Percentiles rank a stretch among this genome's conserved stretches.
Evolutionary conservation across 2,797 vertebrate species (phyloP).

Genomic region (Loriculus beryllinus): DNA sequence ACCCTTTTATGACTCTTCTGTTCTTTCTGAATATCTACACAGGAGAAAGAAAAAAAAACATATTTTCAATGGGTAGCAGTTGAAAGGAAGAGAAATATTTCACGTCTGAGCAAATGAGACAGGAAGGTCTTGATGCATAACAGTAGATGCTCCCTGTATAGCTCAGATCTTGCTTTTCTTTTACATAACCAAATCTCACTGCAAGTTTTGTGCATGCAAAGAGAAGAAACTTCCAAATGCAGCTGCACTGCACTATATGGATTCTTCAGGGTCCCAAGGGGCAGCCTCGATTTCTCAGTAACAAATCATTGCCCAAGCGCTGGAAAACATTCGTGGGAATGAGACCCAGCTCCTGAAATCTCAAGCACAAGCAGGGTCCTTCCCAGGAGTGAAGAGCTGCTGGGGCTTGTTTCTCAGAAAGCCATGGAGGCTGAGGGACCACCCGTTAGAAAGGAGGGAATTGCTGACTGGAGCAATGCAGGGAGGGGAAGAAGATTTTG

Average conservation of each 20-base stretch:
- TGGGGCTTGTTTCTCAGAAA: neutral
- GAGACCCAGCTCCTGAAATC: neutral
- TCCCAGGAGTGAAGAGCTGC: neutral
- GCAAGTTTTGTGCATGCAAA: neutral
- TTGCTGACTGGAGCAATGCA: neutral
- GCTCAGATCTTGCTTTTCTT: conserved; percentile 7
- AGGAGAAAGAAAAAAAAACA: neutral
- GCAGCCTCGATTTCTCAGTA: neutral
- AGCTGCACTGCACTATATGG: neutral
- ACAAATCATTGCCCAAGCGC: neutral
- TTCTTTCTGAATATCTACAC: neutral
- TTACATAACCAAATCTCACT: neutral
- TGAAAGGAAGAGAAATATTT: conserved; percentile 36
- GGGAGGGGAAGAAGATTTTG: neutral
- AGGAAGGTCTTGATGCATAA: neutral
- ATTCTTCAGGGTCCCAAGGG: neutral
- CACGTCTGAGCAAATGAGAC: neutral
- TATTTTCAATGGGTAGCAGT: neutral
- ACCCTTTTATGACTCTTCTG: neutral
- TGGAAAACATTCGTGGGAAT: neutral
- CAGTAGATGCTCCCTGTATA: neutral
- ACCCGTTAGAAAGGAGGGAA: neutral
- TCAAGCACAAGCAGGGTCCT: neutral
- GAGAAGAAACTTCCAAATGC: neutral
- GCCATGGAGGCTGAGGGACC: neutral